Base-by-base conservation (phyloP, 2,113 vertebrate species). In the Melanostigma gelatinosum region DNA sequence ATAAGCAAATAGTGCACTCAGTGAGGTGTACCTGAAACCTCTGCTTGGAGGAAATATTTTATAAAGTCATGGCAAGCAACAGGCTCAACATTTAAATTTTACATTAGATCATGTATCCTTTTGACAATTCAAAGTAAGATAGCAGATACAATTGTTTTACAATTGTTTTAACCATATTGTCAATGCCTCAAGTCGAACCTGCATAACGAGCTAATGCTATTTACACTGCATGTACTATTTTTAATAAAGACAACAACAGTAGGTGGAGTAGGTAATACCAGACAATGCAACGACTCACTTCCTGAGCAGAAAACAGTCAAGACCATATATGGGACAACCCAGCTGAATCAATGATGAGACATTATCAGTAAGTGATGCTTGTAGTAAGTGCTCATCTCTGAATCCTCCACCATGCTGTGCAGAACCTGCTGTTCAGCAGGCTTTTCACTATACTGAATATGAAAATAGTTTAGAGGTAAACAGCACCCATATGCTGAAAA, bases 291-390 rank as follows among this genome's bases (percentile, higher is more conserved):
- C 13, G 11, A 38, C 57, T 79, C 38, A 57, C 71, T 54, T 69
- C 22, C 27, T 58, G 11, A 46, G 67, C 60, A 72, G 38, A 48
- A 68, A 24, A 64, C 58, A 32, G 57, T 40, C 62, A 32, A 27
- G 42, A 55, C 7, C 69, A 57, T 42, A 64, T n/a, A 22, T 40
- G 18, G 40, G 36, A 78, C 70, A 74, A 77, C 22, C 42, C 77
- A 54, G 34, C 48, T 46, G 32, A 50, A 88, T 83, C 77, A 63
- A 66, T 82, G 67, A 68, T 65, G 77, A 68, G 55, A 72, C 60
- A 75, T 77, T 73, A 77, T 77, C 70, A 78, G 54, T 77, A 74
- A 80, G 77, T 68, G 70, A 80, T 80, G 55, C 61, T 80, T 84
- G 69, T 55, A 83, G 76, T 82, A 36, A 78, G 50, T 48, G 58